phyloP scores from a whole-genome alignment of 2,888 invertebrate species.

The Corythucha ciliata region DNA sequence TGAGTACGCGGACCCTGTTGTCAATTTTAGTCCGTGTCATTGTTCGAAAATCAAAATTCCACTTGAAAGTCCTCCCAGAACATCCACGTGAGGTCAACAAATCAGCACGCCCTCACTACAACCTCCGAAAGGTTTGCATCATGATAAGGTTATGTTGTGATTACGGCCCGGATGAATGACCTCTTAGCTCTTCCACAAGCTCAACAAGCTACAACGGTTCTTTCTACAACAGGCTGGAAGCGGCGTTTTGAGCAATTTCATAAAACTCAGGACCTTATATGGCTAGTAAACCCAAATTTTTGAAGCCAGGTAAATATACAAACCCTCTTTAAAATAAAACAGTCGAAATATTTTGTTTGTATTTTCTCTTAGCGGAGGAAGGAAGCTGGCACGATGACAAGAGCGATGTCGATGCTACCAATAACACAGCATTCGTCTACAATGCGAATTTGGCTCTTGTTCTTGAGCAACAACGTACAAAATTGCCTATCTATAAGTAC shows the following conservation, averaged over 20 bases:
- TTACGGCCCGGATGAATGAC: too few species aligned
- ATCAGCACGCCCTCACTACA: too few species aligned
- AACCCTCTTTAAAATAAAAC: not conserved
- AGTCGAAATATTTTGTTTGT: not conserved
- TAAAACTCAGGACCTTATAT: not conserved
- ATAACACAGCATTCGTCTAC: constrained; percentile 61
- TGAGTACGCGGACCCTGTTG: constrained; percentile 85
- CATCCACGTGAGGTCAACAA: too few species aligned
- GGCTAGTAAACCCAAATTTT: too few species aligned
- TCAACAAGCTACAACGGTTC: too few species aligned
- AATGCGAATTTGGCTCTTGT: constrained; percentile 78
- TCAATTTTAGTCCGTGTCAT: constrained; percentile 95
- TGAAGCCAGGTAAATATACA: constrained; percentile 6
- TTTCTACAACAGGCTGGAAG: too few species aligned
- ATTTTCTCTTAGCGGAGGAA: constrained; percentile 30
- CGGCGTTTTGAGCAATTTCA: too few species aligned
- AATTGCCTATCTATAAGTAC: constrained; percentile 77
- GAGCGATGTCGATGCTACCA: constrained; percentile 50
- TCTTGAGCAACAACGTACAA: constrained; percentile 71
- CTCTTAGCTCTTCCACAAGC: too few species aligned
- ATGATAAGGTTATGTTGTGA: too few species aligned
- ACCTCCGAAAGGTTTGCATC: too few species aligned
- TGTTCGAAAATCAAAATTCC: not conserved
- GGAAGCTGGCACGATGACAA: constrained; percentile 39
- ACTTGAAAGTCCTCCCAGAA: too few species aligned